Conservation (phyloP, 2,797 vertebrate species). For the Crenichthys baileyi region DNA sequence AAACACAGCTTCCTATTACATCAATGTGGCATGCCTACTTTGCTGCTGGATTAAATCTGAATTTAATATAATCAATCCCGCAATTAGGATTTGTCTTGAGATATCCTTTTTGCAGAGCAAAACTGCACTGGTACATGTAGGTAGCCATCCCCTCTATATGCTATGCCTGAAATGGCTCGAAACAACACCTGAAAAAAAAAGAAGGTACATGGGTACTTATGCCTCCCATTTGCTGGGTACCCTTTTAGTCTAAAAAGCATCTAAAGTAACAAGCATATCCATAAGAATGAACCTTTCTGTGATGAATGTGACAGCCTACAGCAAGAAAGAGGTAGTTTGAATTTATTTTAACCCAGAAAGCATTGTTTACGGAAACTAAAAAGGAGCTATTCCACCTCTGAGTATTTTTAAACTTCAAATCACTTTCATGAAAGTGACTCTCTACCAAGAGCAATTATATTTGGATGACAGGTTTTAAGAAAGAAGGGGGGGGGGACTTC, state of each 20-base stretch:
- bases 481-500: background rate
- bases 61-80: too few relatives aligned
- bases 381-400: constrained; percentile 18
- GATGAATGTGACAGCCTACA: constrained; percentile 6
- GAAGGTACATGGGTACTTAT: background rate
- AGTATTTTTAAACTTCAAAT: constrained; percentile 25
- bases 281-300: constrained; percentile 5
- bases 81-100: too few relatives aligned
- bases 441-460: constrained; percentile 35
- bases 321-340: constrained; percentile 14
- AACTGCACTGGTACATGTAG: too few relatives aligned
- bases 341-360: constrained; percentile 10
- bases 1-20: too few relatives aligned
- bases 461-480: constrained; percentile 31
- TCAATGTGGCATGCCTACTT: too few relatives aligned
- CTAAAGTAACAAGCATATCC: background rate
- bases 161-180: too few relatives aligned
- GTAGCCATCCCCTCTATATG: too few relatives aligned
- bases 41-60: too few relatives aligned
- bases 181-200: too few relatives aligned
- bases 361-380: constrained; percentile 11
- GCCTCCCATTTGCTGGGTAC: background rate
- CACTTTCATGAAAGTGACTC: constrained; percentile 12
- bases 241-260: background rate
- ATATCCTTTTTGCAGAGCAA: too few relatives aligned